These are phyloP conservation scores for Adelosebastes latens DNA, from an alignment of 2,797 vertebrate genomes.

Conservation along the genomic window DNA sequence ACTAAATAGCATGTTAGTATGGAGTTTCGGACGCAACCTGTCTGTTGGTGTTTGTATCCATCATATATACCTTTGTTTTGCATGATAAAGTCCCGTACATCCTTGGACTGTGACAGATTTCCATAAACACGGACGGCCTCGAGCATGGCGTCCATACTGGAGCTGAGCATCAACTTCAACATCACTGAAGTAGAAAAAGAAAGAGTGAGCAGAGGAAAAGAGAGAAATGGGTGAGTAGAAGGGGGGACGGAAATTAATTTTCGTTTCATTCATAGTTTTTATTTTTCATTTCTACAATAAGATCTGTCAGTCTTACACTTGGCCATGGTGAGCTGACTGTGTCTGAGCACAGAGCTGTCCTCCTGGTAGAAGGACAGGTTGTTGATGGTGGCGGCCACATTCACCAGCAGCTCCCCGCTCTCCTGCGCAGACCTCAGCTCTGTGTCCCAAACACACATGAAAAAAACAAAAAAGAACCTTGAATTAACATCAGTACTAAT, in stretches of 20 bases:
- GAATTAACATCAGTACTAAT: background rate
- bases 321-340: conserved; percentile 82
- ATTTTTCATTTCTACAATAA: background rate
- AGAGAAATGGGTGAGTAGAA: background rate
- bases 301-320: conserved; percentile 77
- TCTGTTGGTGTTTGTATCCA: background rate
- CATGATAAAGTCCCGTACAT: conserved; percentile 90
- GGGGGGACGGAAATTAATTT: background rate
- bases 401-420: conserved; percentile 91
- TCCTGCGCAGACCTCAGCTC: conserved; percentile 87
- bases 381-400: conserved; percentile 88
- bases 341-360: conserved; percentile 81
- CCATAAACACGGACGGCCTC: conserved; percentile 93
- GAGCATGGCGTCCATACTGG: conserved; percentile 88
- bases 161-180: conserved; percentile 88
- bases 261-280: background rate
- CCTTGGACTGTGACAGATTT: conserved; percentile 90
- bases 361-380: conserved; percentile 94
- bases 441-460: conserved; percentile 62
- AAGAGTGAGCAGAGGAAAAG: background rate
- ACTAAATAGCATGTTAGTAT: too few relatives aligned
- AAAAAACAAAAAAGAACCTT: background rate
- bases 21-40: background rate
- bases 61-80: conserved; percentile 86
- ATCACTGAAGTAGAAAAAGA: conserved; percentile 80